Percentiles rank a stretch among this genome's conserved stretches.
Evolutionary conservation across 2,113 vertebrate genomes (phyloP).

Genomic region (Salvelinus fontinalis): DNA sequence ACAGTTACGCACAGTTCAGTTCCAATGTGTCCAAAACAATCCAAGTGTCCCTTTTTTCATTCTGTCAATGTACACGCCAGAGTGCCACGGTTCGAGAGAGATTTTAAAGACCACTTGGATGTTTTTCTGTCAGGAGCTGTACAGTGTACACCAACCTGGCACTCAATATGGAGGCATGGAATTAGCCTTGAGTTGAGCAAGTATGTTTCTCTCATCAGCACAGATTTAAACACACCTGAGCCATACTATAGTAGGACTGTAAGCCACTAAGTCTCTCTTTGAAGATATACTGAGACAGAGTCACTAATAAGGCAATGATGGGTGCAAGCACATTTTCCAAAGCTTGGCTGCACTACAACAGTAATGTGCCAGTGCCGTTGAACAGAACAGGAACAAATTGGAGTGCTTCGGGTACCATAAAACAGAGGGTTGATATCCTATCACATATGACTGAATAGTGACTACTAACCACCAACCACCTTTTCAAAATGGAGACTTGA

Average conservation of each 20-base stretch:
- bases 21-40: too few species aligned
- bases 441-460: conserved; percentile 17
- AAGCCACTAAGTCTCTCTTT: background rate
- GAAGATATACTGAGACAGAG: background rate
- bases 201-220: too few species aligned
- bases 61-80: background rate
- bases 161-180: background rate
- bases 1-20: background rate
- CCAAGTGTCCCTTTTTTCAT: conserved; percentile 31
- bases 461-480: conserved; percentile 22
- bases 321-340: background rate
- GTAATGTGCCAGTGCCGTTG: background rate
- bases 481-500: background rate
- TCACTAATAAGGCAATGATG: background rate
- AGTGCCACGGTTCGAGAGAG: background rate
- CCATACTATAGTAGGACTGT: background rate
- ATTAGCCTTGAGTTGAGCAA: background rate
- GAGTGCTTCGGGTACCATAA: background rate
- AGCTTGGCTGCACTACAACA: background rate
- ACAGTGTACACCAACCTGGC: background rate
- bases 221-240: too few species aligned
- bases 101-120: too few species aligned
- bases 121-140: too few species aligned
- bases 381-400: background rate
- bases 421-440: conserved; percentile 9